Evolutionary conservation across 1,140 invertebrate genomes (phyloP).

Genomic region (Bombus balteatus): DNA sequence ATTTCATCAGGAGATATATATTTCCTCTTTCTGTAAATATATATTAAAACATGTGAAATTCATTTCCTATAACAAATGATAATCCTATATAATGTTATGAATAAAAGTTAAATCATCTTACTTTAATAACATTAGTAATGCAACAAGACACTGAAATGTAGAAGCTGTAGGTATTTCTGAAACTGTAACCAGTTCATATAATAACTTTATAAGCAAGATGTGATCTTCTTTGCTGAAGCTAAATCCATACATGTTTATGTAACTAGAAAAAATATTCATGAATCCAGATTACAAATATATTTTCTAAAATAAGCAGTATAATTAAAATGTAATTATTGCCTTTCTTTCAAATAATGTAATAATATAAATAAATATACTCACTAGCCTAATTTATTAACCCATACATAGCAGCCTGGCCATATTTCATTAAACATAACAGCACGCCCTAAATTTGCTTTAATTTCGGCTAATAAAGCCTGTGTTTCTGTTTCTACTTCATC

Average conservation of each 20-base stretch:
- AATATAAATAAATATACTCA: constrained; percentile 74
- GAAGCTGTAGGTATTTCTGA: constrained; percentile 90
- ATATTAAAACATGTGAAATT: background rate
- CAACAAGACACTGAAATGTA: constrained; percentile 84
- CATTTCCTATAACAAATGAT: background rate
- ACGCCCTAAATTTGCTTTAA: constrained; percentile 88
- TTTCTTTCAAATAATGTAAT: background rate
- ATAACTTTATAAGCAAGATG: constrained; percentile 92
- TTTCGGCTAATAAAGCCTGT: constrained; percentile 83
- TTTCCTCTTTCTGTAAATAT: constrained; percentile 87
- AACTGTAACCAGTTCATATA: constrained; percentile 90
- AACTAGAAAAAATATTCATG: constrained; percentile 84
- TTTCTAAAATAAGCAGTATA: background rate
- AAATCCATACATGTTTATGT: constrained; percentile 91
- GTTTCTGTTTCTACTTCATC: constrained; percentile 87
- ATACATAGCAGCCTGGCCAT: constrained; percentile 86
- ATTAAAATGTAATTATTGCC: background rate
- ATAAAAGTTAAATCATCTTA: constrained; percentile 73
- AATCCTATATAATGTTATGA: constrained; percentile 1
- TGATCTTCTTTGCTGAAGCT: constrained; percentile 96
- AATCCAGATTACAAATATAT: constrained; percentile 3
- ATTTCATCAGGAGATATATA: constrained; percentile 91
- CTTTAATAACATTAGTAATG: constrained; percentile 84
- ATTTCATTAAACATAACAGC: constrained; percentile 87
- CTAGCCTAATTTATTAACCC: constrained; percentile 86